Conservation (phyloP, 2,888 invertebrate genomes). For the Schizaphis graminum region DNA sequence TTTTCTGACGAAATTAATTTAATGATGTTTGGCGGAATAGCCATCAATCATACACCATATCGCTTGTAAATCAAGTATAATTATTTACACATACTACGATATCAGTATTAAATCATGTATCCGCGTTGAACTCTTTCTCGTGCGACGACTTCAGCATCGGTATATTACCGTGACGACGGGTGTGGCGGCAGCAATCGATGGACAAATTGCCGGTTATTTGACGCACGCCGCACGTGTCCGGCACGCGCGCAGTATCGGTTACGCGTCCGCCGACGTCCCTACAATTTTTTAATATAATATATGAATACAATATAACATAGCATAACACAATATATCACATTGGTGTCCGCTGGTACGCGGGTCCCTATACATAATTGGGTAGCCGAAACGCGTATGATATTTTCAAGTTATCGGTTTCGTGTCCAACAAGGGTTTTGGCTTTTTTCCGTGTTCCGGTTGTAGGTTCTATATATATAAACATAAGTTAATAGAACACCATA, state of each 20-base stretch:
- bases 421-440: background rate
- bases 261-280: conserved; percentile 24
- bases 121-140: conserved; percentile 24
- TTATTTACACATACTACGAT: background rate
- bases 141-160: background rate
- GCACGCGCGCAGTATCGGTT: conserved; percentile 43
- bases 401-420: background rate
- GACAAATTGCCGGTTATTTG: conserved; percentile 56
- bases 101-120: background rate
- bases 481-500: too few species aligned
- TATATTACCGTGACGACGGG: conserved; percentile 19
- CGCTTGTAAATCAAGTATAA: background rate
- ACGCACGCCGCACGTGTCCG: conserved; percentile 45
- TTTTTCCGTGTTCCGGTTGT: background rate
- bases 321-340: background rate
- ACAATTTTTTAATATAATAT: background rate
- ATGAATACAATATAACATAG: background rate
- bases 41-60: background rate
- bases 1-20: background rate
- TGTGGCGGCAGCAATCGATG: conserved; percentile 25
- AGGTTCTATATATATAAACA: too few species aligned
- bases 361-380: background rate
- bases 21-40: background rate
- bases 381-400: background rate
- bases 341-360: background rate